Evolutionary conservation across 2,888 invertebrate species (phyloP).

Genomic region (Cerceris ruficornis): DNA sequence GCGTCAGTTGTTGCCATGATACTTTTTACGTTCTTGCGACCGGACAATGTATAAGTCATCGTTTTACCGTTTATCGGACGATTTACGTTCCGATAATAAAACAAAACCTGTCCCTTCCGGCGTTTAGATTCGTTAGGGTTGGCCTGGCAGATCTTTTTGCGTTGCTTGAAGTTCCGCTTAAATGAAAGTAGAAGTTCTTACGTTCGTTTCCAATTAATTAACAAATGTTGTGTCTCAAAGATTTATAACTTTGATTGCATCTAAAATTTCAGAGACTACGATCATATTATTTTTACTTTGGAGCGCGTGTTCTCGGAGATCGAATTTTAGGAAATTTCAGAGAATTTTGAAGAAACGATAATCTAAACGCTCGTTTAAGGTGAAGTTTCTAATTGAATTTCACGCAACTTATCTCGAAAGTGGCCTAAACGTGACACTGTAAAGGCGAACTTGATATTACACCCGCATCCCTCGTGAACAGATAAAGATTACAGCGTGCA

Average conservation of each 20-base stretch:
- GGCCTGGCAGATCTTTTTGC: constrained; percentile 3
- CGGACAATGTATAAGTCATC: constrained; percentile 36
- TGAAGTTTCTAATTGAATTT: neutral
- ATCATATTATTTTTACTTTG: neutral
- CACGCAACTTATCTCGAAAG: neutral
- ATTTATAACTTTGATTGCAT: constrained; percentile 28
- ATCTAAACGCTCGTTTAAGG: too few species aligned
- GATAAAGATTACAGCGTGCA: constrained; percentile 37
- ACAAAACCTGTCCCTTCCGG: constrained; percentile 44
- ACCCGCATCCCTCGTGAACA: constrained; percentile 68
- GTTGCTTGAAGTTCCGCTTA: constrained; percentile 22
- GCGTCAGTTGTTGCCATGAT: constrained; percentile 2
- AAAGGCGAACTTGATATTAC: constrained; percentile 72
- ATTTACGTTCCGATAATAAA: constrained; percentile 49
- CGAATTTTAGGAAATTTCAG: too few species aligned
- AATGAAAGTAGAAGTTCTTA: constrained; percentile 45
- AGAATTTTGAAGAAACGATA: too few species aligned
- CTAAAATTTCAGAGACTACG: neutral
- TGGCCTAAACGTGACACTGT: constrained; percentile 26
- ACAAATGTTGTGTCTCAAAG: constrained; percentile 36
- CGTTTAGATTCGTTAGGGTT: constrained; percentile 54
- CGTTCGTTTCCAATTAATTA: constrained; percentile 34
- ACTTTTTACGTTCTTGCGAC: constrained; percentile 39
- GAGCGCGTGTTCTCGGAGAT: too few species aligned
- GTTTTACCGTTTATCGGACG: constrained; percentile 41